Evolutionary conservation across 1,140 invertebrate genomes (phyloP), one percentile per base, ranked within the genome.

Genomic region (Drosophila subpulchrella): DNA sequence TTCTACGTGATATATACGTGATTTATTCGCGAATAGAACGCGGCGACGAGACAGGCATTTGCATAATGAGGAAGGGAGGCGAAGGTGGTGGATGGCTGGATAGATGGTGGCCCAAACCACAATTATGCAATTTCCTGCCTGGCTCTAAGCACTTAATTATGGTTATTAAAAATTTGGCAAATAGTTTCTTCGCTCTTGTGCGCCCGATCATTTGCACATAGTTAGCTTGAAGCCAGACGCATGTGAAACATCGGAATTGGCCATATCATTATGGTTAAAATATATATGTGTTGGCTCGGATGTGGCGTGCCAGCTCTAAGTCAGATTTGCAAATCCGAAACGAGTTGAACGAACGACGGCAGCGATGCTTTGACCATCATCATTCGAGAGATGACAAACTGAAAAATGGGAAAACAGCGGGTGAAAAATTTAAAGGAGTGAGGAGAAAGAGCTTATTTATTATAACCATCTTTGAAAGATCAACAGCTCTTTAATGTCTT

Each of bases 151-250:
- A 63, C 46, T 61, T 84, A 84, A 84, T 84, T 76, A 81, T 65
- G 58, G 62, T 73, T 73, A 85, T 84, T 84, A 85, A 81, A 66
- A 74, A 60, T 78, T 85, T 77, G 78, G 73, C 62, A 74, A 85
- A 77, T 81, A 68, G 36, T 54, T 15, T 38, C 20, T 38, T 67
- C 32, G 41, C 51, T 27, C 48, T 57, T 70, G 27, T 11, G 39
- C 32, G 57, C 17, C 61, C 48, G n/a, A 66, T 34, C 55, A 47
- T 76, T 76, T 75, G 72, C 60, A 76, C 72, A 67, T 76, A 65
- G 65, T 68, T 68, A 44, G 57, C 55, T 53, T 32, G 41, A 61
- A 34, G 30, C 30, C 8, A 27, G 30, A 34, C 17, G n/a, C 32
- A 7, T 44, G 46, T 38, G 63, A 68, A 68, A 36, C 15, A 46